Percentiles rank a stretch among this genome's conserved stretches.
These are phyloP conservation scores for Globia sparganii DNA, from an alignment of 2,888 invertebrate genomes.

Conservation along the genomic window DNA sequence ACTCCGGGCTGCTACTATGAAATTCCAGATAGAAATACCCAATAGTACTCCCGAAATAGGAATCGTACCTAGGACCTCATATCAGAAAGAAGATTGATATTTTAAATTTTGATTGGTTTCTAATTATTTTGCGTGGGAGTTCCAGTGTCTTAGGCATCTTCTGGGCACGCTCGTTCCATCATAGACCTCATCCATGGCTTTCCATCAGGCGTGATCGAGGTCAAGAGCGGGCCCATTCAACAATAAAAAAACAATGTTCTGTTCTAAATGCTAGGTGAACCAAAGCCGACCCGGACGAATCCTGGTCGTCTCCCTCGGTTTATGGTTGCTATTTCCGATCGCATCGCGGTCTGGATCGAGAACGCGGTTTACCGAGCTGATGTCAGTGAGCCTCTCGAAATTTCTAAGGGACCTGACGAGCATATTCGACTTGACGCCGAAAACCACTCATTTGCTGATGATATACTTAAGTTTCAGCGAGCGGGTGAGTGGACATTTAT, in stretches of 20 bases:
- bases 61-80: neutral
- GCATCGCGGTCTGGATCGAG: slow-evolving; percentile 89
- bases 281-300: slow-evolving; percentile 85
- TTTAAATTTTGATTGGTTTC: neutral
- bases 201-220: too few relatives aligned
- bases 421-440: slow-evolving; percentile 84
- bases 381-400: slow-evolving; percentile 77
- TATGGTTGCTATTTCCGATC: slow-evolving; percentile 89
- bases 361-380: slow-evolving; percentile 87
- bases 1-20: neutral
- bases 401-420: slow-evolving; percentile 71
- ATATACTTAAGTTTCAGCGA: slow-evolving; percentile 11
- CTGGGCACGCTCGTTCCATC: too few relatives aligned
- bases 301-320: slow-evolving; percentile 86
- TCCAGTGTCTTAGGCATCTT: too few relatives aligned
- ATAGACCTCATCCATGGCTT: too few relatives aligned
- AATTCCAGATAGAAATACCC: neutral
- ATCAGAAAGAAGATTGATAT: neutral
- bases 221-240: too few relatives aligned
- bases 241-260: too few relatives aligned
- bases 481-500: slow-evolving; percentile 31
- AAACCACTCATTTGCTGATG: slow-evolving; percentile 73
- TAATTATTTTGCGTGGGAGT: too few relatives aligned
- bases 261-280: slow-evolving; percentile 77
- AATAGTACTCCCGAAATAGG: neutral